phyloP scores from a whole-genome alignment of 2,113 vertebrate species.

The Ptyas mucosa region DNA sequence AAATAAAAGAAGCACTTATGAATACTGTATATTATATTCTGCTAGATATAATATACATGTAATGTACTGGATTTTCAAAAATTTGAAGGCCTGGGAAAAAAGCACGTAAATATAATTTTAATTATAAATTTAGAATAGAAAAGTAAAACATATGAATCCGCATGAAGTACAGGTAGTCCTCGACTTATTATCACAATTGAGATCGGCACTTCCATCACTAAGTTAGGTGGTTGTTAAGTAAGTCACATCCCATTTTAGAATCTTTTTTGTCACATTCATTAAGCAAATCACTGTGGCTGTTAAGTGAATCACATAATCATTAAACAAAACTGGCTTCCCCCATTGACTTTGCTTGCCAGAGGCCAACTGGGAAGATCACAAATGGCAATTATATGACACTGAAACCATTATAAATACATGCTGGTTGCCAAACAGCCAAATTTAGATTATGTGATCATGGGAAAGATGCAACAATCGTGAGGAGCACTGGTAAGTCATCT shows the following conservation, averaged over 20 bases:
- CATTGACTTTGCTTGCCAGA: neutral
- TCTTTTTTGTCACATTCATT: neutral
- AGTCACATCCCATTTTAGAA: neutral
- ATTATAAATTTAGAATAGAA: neutral
- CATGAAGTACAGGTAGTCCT: neutral
- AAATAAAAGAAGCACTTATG: neutral
- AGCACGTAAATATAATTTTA: neutral
- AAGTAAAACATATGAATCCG: neutral
- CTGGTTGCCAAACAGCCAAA: neutral
- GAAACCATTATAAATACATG: neutral
- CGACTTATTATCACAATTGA: neutral
- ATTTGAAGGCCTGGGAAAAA: neutral
- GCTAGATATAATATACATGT: neutral
- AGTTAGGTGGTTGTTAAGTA: neutral
- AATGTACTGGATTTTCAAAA: neutral
- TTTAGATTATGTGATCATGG: neutral
- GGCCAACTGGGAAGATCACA: neutral
- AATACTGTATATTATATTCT: neutral
- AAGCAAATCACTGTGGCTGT: neutral
- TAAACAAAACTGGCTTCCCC: neutral
- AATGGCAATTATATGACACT: neutral
- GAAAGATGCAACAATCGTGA: neutral
- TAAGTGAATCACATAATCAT: neutral
- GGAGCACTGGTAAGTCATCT: neutral
- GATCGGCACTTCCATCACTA: neutral